phyloP scores from a whole-genome alignment of 2,797 vertebrate genomes.

The Eulemur mongoz region DNA sequence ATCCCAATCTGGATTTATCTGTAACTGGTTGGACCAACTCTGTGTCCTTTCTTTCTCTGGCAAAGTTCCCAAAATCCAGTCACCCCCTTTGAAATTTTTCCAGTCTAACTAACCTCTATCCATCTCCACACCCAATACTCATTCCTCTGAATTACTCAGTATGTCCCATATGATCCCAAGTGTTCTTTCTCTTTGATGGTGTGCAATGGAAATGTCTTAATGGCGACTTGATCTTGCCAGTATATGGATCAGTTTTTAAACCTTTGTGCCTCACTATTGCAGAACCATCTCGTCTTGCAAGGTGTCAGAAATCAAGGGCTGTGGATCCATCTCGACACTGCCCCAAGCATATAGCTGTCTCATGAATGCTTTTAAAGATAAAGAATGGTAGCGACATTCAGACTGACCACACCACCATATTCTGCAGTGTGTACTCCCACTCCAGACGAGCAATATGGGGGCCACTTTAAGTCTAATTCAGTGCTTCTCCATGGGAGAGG shows the following conservation, averaged over 20 bases:
- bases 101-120: background rate
- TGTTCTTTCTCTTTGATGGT: background rate
- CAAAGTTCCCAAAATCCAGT: background rate
- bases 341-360: background rate
- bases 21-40: background rate
- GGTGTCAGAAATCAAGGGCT: conserved; percentile 5
- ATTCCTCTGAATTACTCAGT: background rate
- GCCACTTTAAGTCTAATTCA: background rate
- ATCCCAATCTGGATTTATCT: background rate
- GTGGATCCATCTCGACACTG: background rate
- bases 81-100: background rate
- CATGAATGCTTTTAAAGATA: conserved; percentile 16
- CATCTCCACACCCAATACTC: background rate
- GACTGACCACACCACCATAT: background rate
- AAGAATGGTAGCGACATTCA: background rate
- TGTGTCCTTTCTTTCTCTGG: background rate
- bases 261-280: background rate
- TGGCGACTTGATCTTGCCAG: background rate
- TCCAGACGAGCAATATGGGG: background rate
- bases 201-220: background rate
- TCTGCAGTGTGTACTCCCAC: background rate
- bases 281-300: background rate
- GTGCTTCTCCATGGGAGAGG: background rate
- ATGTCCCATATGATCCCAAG: background rate
- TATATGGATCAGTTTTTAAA: background rate